Evolutionary conservation across 2,888 invertebrate species (phyloP).

Genomic region (Hylaea fasciaria): DNA sequence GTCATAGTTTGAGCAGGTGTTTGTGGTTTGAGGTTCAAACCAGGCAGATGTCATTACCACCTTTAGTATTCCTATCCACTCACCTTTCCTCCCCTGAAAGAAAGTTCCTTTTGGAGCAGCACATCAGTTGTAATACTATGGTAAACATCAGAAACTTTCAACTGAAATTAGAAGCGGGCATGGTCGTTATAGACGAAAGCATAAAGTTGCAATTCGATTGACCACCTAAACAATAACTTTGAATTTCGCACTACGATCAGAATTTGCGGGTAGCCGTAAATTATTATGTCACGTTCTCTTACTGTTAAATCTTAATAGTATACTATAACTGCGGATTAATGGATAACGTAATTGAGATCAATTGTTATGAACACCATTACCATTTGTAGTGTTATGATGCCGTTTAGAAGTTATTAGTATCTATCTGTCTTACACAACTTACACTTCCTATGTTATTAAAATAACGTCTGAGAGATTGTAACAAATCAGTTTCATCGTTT

Average conservation of each 20-base stretch:
- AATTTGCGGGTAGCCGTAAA: conserved; percentile 28
- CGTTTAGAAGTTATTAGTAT: not conserved
- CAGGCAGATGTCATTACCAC: conserved; percentile 47
- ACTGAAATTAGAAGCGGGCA: conserved; percentile 47
- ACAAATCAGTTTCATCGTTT: no score
- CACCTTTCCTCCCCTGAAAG: conserved; percentile 28
- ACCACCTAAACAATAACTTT: conserved; percentile 24
- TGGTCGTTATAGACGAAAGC: conserved; percentile 44
- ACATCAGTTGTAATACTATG: conserved; percentile 31
- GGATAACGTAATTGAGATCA: conserved; percentile 18
- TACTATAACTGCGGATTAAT: conserved; percentile 15
- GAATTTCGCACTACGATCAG: conserved; percentile 22
- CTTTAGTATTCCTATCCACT: conserved; percentile 9
- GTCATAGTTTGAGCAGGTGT: conserved; percentile 65
- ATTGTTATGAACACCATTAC: conserved; percentile 13
- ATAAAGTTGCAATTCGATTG: conserved; percentile 49
- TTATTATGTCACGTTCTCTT: conserved; percentile 30
- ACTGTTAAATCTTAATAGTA: conserved; percentile 28
- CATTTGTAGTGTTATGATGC: conserved; percentile 13
- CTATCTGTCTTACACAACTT: not conserved
- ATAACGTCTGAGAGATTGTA: no score
- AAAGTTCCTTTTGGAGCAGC: conserved; percentile 34
- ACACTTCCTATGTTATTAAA: no score
- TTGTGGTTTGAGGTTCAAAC: conserved; percentile 65
- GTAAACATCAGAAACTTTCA: conserved; percentile 40